Evolutionary conservation across 2,888 invertebrate species (phyloP).

Genomic region (Adelphocoris suturalis): DNA sequence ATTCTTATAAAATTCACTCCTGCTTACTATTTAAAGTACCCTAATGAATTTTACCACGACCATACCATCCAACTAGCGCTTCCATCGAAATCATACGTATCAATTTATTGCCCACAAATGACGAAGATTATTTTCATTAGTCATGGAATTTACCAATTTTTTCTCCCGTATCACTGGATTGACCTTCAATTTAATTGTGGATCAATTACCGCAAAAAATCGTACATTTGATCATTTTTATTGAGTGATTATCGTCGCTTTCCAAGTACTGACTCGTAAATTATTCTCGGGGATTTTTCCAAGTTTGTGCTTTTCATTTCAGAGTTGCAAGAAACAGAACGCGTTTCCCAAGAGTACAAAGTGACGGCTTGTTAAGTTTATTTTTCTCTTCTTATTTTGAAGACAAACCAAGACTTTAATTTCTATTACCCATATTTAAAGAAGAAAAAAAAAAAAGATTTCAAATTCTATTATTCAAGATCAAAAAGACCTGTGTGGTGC

Average conservation of each 20-base stretch:
- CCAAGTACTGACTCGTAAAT: background rate
- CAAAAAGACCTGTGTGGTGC: constrained; percentile 70
- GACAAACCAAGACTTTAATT: constrained; percentile 16
- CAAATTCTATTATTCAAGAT: constrained; percentile 53
- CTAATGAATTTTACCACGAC: too few relatives aligned
- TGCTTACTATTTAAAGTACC: too few relatives aligned
- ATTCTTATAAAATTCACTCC: too few relatives aligned
- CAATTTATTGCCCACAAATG: too few relatives aligned
- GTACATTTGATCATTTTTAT: too few relatives aligned
- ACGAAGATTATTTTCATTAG: too few relatives aligned
- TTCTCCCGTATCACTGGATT: too few relatives aligned
- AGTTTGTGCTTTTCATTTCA: background rate
- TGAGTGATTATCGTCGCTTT: background rate
- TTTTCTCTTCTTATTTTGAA: constrained; percentile 21
- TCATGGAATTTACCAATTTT: too few relatives aligned
- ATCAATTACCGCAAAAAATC: too few relatives aligned
- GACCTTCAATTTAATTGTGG: too few relatives aligned
- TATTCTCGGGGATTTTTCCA: background rate
- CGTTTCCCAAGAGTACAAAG: constrained; percentile 13
- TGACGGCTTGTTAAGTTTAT: background rate
- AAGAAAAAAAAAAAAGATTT: background rate
- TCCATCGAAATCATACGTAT: too few relatives aligned
- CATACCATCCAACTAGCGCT: too few relatives aligned
- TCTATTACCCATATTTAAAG: background rate
- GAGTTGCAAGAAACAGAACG: background rate